Percentiles rank a stretch among this genome's conserved stretches.
Evolutionary conservation across 2,888 invertebrate genomes (phyloP).

Genomic region (Erpobdella octoculata): DNA sequence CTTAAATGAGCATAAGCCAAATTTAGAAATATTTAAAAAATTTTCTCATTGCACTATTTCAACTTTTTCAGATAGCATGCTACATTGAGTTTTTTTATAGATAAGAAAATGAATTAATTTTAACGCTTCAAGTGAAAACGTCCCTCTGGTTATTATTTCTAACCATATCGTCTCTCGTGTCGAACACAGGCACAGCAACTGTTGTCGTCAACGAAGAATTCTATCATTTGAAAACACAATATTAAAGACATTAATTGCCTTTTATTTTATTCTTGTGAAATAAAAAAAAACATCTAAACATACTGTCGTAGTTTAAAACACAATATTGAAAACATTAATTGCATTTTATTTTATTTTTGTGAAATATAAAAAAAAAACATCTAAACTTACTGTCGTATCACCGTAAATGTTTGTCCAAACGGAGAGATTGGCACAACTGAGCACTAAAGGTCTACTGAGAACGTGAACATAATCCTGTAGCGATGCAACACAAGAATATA

Average conservation of each 20-base stretch:
- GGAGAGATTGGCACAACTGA: slow-evolving; percentile 74
- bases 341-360: background rate
- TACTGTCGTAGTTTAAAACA: background rate
- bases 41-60: background rate
- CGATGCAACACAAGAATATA: too few relatives aligned
- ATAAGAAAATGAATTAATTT: background rate
- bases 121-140: background rate
- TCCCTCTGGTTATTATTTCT: too few relatives aligned
- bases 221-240: background rate
- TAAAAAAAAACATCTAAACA: background rate
- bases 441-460: slow-evolving; percentile 86
- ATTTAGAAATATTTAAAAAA: background rate
- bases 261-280: background rate
- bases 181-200: slow-evolving; percentile 86
- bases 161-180: slow-evolving; percentile 75
- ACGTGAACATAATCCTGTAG: slow-evolving; percentile 85
- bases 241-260: background rate
- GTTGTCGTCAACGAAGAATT: slow-evolving; percentile 70
- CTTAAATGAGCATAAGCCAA: too few relatives aligned
- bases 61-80: background rate
- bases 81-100: background rate
- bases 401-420: slow-evolving; percentile 89
- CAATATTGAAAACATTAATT: background rate
- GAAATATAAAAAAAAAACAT: slow-evolving; percentile 13
- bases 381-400: slow-evolving; percentile 69